Evolutionary conservation across 1,140 invertebrate genomes (phyloP), one percentile per base, ranked within the genome.

Genomic region (Drosophila mayri): DNA sequence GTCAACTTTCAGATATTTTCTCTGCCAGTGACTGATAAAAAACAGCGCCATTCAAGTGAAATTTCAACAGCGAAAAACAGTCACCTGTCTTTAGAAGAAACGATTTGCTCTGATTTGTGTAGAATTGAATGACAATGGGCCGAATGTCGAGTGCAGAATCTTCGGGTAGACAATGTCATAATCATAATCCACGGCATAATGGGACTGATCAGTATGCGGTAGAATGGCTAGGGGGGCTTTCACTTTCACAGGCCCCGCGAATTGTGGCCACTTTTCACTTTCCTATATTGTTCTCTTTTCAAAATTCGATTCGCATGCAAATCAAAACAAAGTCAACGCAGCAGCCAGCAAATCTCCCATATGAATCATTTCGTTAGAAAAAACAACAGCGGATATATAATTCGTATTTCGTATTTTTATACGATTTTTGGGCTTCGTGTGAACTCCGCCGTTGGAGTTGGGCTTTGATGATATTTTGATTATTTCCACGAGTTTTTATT

Each of bases 341-440:
- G 14, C 38, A 46, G 28, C 49, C 65, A 70, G 43, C 44, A 14
- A 49, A 81, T 80, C 81, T 79, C 63, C 59, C 76, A 81, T 75
- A 67, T 88, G 85, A 88, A 81, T 88, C 85, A 88, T 88, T 90
- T 87, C 77, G 64, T 74, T 87, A 78, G 80, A 87, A 87, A 61
- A 61, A 52, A 63, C 58, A 79, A 38, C 61, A 68, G 65, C 76
- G 66, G 65, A 76, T 86, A 79, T 67, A 76, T 67, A 76, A 77
- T 67, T 22, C 52, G 35, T 22, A 38, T 54, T 38, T 58, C 49
- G 54, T 60, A 49, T 59, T 60, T 76, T 65, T 35, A 59, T 76
- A 47, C 41, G 47, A 66, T 76, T 52, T 76, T 41, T 7, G 47
- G 55, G 18, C 66, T 83, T 88, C 84, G 72, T 87, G 85, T 65